Evolutionary conservation across 2,113 vertebrate genomes (phyloP).

Genomic region (Syngnathus scovelli): DNA sequence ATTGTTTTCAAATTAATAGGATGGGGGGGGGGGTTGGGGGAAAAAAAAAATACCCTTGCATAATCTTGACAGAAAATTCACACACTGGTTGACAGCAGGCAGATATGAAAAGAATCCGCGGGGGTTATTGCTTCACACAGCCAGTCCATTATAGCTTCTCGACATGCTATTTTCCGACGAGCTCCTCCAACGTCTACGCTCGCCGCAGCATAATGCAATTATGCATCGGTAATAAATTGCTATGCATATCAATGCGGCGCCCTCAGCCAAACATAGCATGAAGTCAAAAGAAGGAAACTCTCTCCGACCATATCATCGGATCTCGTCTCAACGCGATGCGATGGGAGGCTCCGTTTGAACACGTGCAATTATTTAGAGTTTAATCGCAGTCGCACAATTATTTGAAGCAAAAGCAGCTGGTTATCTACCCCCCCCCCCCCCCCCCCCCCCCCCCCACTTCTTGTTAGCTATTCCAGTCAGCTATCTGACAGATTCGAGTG

Average conservation of each 20-base stretch:
- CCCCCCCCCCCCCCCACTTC: slow-evolving; percentile 21
- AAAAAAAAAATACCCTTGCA: not conserved
- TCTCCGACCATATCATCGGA: slow-evolving; percentile 12
- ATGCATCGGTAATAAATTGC: slow-evolving; percentile 26
- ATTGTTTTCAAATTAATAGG: slow-evolving; percentile 9
- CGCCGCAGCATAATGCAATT: slow-evolving; percentile 15
- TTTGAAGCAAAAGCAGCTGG: slow-evolving; percentile 27
- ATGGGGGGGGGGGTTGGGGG: not conserved
- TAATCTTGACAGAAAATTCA: slow-evolving; percentile 10
- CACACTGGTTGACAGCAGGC: slow-evolving; percentile 13
- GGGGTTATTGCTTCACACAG: slow-evolving; percentile 22
- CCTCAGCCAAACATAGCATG: slow-evolving; percentile 11
- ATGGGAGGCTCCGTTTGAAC: slow-evolving; percentile 9
- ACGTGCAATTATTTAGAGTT: slow-evolving; percentile 10
- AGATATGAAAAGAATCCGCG: slow-evolving; percentile 24
- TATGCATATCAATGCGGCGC: slow-evolving; percentile 17
- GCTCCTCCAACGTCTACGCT: slow-evolving; percentile 7
- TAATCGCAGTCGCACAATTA: slow-evolving; percentile 7
- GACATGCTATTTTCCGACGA: slow-evolving; percentile 8
- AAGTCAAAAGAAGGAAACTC: not conserved
- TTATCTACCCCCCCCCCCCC: slow-evolving; percentile 29
- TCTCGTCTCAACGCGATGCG: slow-evolving; percentile 3
- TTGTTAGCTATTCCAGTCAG: slow-evolving; percentile 56
- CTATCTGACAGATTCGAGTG: slow-evolving; percentile 50
- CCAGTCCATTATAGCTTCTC: slow-evolving; percentile 19